Base-by-base conservation (phyloP, 2,888 invertebrate species). In the Arge pagana region DNA sequence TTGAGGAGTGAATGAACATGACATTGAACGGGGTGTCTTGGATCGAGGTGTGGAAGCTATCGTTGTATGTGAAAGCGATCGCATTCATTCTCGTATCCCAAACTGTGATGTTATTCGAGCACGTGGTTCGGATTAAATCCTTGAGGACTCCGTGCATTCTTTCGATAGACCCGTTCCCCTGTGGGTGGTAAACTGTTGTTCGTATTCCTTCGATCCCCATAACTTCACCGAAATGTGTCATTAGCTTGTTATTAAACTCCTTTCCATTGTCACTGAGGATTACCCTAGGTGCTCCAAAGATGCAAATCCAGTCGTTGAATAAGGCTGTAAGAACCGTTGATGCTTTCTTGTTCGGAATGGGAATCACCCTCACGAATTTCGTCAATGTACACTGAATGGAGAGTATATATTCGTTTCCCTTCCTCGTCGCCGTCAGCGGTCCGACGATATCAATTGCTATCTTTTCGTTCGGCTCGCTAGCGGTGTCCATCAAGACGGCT, bases 331-430 rank as follows among this genome's bases (percentile, higher is more conserved):
- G 13, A n/a, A 31, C 31, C 31, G n/a, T n/a, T 31, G 31, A 11
- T 4, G 31, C 31, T 4, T n/a, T 11, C 10, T 31, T 31, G 11
- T 31, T 31, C 13, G 4, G 4, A 4, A 31, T 11, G 13, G 31
- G 31, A 11, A 13, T 13, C 4, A 31, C 11, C 13, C n/a, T 11
- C n/a, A 31, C 13, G 31, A 31, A 31, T 31, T 31, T 31, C 3
- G 31, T 31, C 31, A 31, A 31, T 31, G 31, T 31, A 31, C 13
- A n/a, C 13, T 31, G 31, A n/a, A 31, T 31, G n/a, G 31, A 11
- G n/a, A 31, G 13, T 11, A 31, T 31, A 13, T 31, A 31, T n/a
- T 13, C 13, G 31, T 31, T 31, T n/a, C 13, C 13, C 13, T 4
- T 11, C 11, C 13, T 31, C 31, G 31, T 31, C 31, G 10, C 13